Conservation (phyloP, 2,888 invertebrate genomes). For the Ceriagrion tenellum region DNA sequence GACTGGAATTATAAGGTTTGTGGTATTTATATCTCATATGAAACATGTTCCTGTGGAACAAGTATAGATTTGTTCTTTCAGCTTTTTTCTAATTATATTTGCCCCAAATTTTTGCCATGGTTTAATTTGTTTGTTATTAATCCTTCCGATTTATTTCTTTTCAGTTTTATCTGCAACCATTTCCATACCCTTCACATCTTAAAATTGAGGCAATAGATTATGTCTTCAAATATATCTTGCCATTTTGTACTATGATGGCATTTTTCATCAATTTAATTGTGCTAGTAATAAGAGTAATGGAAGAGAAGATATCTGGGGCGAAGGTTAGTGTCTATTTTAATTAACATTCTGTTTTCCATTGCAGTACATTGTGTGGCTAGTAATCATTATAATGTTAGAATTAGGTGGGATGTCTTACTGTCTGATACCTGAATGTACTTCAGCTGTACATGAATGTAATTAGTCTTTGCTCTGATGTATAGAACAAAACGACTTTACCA, state of each 20-base stretch:
- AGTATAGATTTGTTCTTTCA: too few species aligned
- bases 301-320: constrained; percentile 49
- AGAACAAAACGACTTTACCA: too few species aligned
- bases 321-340: not conserved
- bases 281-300: constrained; percentile 15
- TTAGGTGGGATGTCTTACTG: too few species aligned
- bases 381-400: too few species aligned
- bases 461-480: too few species aligned
- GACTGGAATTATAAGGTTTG: not conserved
- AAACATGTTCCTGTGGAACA: too few species aligned
- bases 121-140: not conserved
- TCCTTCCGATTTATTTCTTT: constrained; percentile 68
- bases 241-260: not conserved
- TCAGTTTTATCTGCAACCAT: constrained; percentile 79
- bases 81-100: too few species aligned
- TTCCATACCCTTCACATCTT: constrained; percentile 80
- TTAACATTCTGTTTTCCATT: too few species aligned
- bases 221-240: not conserved
- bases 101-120: not conserved
- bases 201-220: constrained; percentile 73
- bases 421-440: too few species aligned
- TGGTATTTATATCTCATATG: not conserved
- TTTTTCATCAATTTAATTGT: constrained; percentile 12
- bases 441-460: too few species aligned
- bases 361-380: too few species aligned